Base-by-base conservation (phyloP, 2,797 vertebrate species). In the Helicolenus hilgendorfi region DNA sequence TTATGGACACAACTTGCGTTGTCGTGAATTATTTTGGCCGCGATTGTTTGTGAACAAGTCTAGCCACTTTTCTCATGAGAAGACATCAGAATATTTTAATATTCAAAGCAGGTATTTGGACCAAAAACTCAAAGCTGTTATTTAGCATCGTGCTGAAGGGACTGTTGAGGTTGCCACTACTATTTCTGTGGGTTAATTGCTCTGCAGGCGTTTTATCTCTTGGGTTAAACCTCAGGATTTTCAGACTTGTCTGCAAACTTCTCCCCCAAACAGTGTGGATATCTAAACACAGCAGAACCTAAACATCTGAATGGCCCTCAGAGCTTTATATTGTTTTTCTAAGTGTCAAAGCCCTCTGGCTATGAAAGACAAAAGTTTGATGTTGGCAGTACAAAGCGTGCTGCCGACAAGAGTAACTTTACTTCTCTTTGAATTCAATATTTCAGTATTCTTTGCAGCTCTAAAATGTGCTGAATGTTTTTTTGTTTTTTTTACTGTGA, bases 301-400 rank as follows among this genome's bases (percentile, higher is more conserved):
- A 36, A 86, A 77, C 83, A 69, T 41, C 77, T 69, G 55, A 87
- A 68, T 7, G 72, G 31, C 64, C 77, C 79, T 72, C 67, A 38
- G 84, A 86, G 86, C 78, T 75, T 60, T 58, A 80, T 79, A 74
- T 84, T 79, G 59, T 77, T 91, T 91, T 91, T 92, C 73, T 92
- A 89, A 91, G 90, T 78, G n/a, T 0, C 45, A 49, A 49, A 49
- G 7, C 74, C 90, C 81, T 74, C 63, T 56, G 89, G 93, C 86
- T 79, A 79, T 38, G 49, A 80, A 77, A 83, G 82, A 91, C 67
- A 75, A 72, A 90, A 77, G 82, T 77, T 64, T 68, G 75, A 87
- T 82, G 71, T 77, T 78, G 83, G 67, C 82, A 88, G 78, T 63
- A 88, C 33, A 90, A 85, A 90, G 83, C 70, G 5, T 1, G 70